Evolutionary conservation across 1,140 invertebrate species (phyloP), one percentile per base, ranked within the genome.

Genomic region (Drosophila nigromelanica): DNA sequence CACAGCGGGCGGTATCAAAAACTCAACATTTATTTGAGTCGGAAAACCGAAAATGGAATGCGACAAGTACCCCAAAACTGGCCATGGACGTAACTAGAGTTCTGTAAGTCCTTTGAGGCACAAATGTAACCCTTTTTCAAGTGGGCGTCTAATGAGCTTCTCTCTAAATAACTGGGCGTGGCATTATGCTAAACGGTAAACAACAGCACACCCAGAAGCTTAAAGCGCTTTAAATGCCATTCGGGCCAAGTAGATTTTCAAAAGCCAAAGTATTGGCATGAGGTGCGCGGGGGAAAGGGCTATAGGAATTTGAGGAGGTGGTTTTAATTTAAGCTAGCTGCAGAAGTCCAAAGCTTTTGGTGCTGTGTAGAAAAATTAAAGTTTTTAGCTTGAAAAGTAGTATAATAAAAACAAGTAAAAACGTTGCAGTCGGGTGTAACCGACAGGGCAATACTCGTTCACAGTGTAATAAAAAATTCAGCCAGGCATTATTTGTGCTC

Each of bases 1-100:
- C 78, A 39, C 81, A 81, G 81, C 82, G 59, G 82, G 75, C 35
- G 66, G 64, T 60, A 14, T 18, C 48, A 24, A 71, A 82, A 85
- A 67, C 79, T 80, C 73, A 67, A 76, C 73, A 76, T 74, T 82
- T 81, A 75, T 80, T 78, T 78, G 51, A 59, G 54, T 75, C 79
- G 42, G 24, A 62, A 80, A 81, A 50, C 52, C 43, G 76, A 82
- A 89, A 82, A 79, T 89, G 59, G 71, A 81, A 69, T 78, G 67
- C 67, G 75, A 78, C 75, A 78, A 54, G 47, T 45, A 12, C 21
- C 39, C 27, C 15, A 48, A 21, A 58, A 12, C 33, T 47, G 48
- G 18, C 43, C 76, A 14, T 27, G 24, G 48, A 72, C 27, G 42
- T 15, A 37, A 40, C 43, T 39, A 1, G 24, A 10, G 35, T 63